Base-by-base conservation (phyloP, 2,888 invertebrate species). In the Caenorhabditis sp. region DNA sequence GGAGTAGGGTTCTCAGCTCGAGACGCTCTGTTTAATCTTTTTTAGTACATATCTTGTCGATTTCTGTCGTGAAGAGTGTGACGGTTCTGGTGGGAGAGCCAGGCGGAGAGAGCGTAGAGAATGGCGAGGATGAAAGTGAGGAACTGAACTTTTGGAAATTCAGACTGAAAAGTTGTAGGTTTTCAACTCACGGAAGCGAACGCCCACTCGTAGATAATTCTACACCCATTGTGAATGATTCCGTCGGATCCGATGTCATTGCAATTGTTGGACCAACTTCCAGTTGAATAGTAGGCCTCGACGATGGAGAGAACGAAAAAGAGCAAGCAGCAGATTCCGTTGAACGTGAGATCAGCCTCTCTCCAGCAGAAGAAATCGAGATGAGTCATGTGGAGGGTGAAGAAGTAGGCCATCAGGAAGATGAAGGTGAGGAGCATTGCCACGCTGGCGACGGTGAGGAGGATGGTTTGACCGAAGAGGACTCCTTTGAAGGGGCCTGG, bases 191-290 rank as follows among this genome's bases (percentile, higher is more conserved):
- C 91, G 49, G 91, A 85, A 7, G 91, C 91, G 56, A 91, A 90
- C 4, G 87, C 91, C 91, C 91, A 91, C 59, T 91, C 90, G 64
- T 82, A 90, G 68, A 91, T 89, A 59, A 89, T 59, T 10, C 91
- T 80, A 73, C 91, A 92, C 14, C 91, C 89, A 77, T 90, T 91
- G 79, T 90, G 90, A 74, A 90, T 90, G 64, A 91, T 83, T 10
- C 86, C 87, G 64, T 87, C 87, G 22, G 85, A 85, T n/a, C 91
- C 91, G 66, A 91, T 91, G 69, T 91, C 91, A 76, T 91, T 91
- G 73, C 91, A 91, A 76, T 91, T 91, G 74, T 91, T 91, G 19
- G 91, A 86, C 91, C 91, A 91, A n/a, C 90, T 86, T 77, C 88
- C 91, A 8, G 90, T 92, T 12, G 89, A 75, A 82, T 92, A 92